Evolutionary conservation across 2,113 vertebrate species (phyloP).

Genomic region (Diphyllodes magnificus): DNA sequence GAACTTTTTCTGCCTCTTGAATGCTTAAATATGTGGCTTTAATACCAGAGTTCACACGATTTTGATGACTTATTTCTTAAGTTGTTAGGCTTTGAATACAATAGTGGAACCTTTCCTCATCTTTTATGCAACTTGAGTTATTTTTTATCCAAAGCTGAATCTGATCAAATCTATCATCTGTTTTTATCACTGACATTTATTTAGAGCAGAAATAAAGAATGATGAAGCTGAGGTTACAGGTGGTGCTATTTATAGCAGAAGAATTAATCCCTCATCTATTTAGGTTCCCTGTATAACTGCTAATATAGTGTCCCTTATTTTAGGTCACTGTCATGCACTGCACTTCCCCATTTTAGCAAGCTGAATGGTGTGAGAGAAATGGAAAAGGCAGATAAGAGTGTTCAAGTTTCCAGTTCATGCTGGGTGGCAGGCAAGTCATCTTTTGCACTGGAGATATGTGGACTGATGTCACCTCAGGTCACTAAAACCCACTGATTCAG

Average conservation of each 20-base stretch:
- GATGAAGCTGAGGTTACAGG: constrained; percentile 20
- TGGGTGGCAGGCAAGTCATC: background rate
- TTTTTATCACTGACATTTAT: background rate
- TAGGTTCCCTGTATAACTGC: background rate
- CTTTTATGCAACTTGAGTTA: background rate
- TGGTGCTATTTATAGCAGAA: constrained; percentile 23
- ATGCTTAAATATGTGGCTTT: background rate
- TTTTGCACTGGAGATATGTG: background rate
- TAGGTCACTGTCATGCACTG: constrained; percentile 5
- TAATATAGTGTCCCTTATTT: constrained; percentile 25
- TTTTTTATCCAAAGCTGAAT: background rate
- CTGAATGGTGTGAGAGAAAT: background rate
- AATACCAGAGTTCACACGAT: background rate
- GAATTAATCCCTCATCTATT: constrained; percentile 27
- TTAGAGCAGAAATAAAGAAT: constrained; percentile 37
- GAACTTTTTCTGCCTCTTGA: background rate
- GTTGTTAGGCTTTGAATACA: background rate
- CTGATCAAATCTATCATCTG: background rate
- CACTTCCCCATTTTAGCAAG: background rate
- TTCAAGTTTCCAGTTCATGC: background rate
- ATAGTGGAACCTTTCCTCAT: background rate
- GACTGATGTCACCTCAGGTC: background rate
- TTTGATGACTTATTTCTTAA: background rate
- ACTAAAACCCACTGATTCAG: background rate
- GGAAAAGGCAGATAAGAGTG: background rate